phyloP scores from a whole-genome alignment of 2,797 vertebrate species.

The Buceros bicornis region DNA sequence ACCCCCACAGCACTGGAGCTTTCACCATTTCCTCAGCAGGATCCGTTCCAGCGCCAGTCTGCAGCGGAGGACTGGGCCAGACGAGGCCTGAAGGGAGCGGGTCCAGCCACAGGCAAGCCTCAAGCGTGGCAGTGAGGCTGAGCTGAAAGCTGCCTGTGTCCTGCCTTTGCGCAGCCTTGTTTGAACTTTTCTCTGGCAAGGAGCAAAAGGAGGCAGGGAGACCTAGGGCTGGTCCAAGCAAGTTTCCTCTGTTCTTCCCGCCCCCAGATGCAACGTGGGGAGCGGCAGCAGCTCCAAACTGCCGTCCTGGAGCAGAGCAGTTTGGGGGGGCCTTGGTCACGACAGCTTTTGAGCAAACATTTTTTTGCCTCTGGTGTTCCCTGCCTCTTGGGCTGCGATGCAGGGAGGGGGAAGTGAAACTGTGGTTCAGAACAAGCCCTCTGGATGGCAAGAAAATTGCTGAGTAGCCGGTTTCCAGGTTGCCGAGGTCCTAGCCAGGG shows the following conservation, averaged over 20 bases:
- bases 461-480: conserved; percentile 77
- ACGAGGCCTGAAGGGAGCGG: not conserved
- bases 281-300: not conserved
- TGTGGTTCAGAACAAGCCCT: conserved; percentile 63
- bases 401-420: conserved; percentile 43
- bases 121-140: not conserved
- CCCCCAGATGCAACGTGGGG: not conserved
- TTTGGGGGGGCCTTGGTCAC: not conserved
- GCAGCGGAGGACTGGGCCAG: not conserved
- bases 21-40: conserved; percentile 3
- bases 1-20: not conserved
- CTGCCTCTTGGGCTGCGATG: not conserved
- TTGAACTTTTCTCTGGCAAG: conserved; percentile 71
- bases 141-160: conserved; percentile 64
- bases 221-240: conserved; percentile 26
- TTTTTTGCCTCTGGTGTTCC: conserved; percentile 13
- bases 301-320: not conserved
- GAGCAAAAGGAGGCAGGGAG: conserved; percentile 23
- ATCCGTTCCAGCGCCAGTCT: not conserved
- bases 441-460: conserved; percentile 74
- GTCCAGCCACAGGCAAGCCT: conserved; percentile 15
- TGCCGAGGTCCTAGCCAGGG: conserved; percentile 65
- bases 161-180: conserved; percentile 56
- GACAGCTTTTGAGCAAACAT: not conserved
- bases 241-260: conserved; percentile 23